A percentile compares a stretch with the other conserved stretches of the same genome.
Conservation (phyloP, 2,797 vertebrate genomes). For the Hypotaenidia okinawae region DNA sequence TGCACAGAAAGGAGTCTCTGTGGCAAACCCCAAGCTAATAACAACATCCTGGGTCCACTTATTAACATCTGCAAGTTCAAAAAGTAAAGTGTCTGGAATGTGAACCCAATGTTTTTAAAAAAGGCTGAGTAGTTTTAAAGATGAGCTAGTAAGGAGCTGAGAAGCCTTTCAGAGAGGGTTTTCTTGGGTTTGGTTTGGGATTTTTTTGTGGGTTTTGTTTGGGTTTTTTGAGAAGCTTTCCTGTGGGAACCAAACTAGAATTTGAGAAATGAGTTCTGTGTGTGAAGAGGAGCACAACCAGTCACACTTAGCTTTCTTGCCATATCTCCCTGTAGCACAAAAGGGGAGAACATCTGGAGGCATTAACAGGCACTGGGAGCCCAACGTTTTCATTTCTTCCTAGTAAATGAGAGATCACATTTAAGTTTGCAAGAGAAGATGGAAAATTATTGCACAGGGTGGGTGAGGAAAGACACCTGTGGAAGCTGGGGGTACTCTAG, state of each 20-base stretch:
- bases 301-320: background rate
- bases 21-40: background rate
- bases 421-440: background rate
- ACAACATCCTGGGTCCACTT: background rate
- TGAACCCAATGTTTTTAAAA: background rate
- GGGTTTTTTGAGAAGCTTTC: background rate
- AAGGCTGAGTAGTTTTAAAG: background rate
- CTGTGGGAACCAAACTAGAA: background rate
- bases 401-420: background rate
- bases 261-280: background rate
- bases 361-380: background rate
- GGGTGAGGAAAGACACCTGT: background rate
- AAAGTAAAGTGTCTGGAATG: background rate
- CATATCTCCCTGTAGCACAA: background rate
- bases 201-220: background rate
- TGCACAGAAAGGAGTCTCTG: slow-evolving; percentile 4
- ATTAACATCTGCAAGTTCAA: slow-evolving; percentile 10
- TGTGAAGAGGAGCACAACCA: background rate
- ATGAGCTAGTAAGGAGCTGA: background rate
- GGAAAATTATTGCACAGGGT: background rate
- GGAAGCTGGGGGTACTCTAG: background rate
- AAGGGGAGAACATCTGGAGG: background rate
- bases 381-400: background rate
- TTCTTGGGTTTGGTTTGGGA: no score
- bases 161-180: background rate